These are phyloP conservation scores for Helarctos malayanus DNA, from an alignment of 2,797 vertebrate species.

Conservation along the genomic window DNA sequence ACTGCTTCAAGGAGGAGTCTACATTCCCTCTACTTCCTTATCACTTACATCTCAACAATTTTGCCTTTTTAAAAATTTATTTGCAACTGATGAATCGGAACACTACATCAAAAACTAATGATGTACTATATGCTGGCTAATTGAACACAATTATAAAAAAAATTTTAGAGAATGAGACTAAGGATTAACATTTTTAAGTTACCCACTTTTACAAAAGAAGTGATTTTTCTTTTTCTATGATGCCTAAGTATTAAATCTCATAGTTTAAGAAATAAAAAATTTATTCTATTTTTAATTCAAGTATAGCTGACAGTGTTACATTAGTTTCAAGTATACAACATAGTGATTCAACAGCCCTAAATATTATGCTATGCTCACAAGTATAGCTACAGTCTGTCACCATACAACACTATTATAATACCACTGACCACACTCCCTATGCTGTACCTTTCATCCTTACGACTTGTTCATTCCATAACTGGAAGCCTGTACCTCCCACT, in stretches of 20 bases:
- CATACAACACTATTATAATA: background rate
- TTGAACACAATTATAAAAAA: too few species aligned
- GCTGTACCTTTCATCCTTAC: background rate
- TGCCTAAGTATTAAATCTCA: too few species aligned
- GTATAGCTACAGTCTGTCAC: background rate
- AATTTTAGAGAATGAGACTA: too few species aligned
- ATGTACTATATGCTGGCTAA: too few species aligned
- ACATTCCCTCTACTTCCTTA: slow-evolving; percentile 5
- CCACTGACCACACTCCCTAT: background rate
- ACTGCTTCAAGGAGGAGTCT: slow-evolving; percentile 4
- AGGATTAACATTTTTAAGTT: too few species aligned
- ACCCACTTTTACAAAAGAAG: too few species aligned
- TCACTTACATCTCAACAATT: background rate
- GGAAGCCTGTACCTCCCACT: background rate
- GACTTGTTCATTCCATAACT: background rate
- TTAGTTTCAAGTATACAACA: background rate
- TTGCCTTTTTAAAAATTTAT: background rate
- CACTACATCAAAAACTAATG: too few species aligned
- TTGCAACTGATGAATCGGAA: too few species aligned
- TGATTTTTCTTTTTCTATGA: too few species aligned
- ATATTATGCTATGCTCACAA: background rate
- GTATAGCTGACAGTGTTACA: background rate
- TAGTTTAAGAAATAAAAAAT: background rate
- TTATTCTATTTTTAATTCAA: background rate
- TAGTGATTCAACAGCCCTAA: background rate